phyloP scores from a whole-genome alignment of 2,888 invertebrate genomes.

The Xanthia togata region DNA sequence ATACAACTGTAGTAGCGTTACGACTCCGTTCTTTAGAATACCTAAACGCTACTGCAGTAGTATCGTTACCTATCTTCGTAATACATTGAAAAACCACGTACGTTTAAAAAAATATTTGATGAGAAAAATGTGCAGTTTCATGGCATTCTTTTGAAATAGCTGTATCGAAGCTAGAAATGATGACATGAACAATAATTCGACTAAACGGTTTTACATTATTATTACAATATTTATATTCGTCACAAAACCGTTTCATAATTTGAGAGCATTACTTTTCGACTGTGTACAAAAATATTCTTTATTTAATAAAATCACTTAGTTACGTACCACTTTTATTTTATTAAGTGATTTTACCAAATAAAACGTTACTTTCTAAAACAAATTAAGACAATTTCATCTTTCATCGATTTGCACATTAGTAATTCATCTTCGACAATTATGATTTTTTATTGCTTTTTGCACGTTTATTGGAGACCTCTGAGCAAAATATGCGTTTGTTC shows the following conservation, averaged over 20 bases:
- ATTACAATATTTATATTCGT: slow-evolving; percentile 34
- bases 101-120: slow-evolving; percentile 10
- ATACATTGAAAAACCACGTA: neutral
- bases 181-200: neutral
- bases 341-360: slow-evolving; percentile 49
- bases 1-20: neutral
- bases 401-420: slow-evolving; percentile 29
- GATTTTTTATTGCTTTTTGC: slow-evolving; percentile 63
- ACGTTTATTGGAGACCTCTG: slow-evolving; percentile 61
- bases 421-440: slow-evolving; percentile 36
- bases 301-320: slow-evolving; percentile 45
- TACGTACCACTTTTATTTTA: slow-evolving; percentile 5
- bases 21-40: neutral
- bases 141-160: slow-evolving; percentile 27
- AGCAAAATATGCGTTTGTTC: slow-evolving; percentile 56
- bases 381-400: slow-evolving; percentile 15
- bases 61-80: neutral
- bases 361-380: slow-evolving; percentile 30
- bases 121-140: slow-evolving; percentile 39
- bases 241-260: slow-evolving; percentile 31
- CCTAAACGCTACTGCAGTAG: neutral
- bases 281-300: slow-evolving; percentile 57
- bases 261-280: slow-evolving; percentile 50
- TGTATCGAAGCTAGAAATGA: slow-evolving; percentile 42
- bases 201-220: slow-evolving; percentile 33